Percentiles rank a stretch among this genome's conserved stretches.
Conservation (phyloP, 1,140 invertebrate species). For the Anthonomus grandis region DNA sequence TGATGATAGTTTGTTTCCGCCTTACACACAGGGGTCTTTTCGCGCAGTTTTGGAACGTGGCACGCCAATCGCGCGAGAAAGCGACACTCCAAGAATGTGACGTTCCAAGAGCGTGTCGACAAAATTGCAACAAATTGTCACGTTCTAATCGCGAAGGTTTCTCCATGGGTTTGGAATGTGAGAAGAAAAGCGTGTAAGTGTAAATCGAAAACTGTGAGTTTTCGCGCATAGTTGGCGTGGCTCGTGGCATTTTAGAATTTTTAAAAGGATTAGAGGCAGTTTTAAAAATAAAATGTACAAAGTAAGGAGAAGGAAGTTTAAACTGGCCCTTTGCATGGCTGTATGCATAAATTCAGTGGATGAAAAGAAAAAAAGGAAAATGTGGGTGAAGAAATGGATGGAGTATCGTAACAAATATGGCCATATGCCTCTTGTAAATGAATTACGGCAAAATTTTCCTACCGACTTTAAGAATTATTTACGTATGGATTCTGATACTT, state of each 20-base stretch:
- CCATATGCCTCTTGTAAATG: slow-evolving; percentile 5
- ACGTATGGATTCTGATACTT: not conserved
- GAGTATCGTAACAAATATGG: not conserved
- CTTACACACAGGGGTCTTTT: not conserved
- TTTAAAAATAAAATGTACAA: not conserved
- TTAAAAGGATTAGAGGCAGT: not conserved
- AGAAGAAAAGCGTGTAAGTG: not conserved
- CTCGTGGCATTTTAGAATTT: not conserved
- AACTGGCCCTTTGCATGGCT: slow-evolving; percentile 1
- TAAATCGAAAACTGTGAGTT: not conserved
- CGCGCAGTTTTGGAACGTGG: not conserved
- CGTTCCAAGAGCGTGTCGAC: not conserved
- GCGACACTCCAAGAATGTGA: too few species aligned
- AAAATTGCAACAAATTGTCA: not conserved
- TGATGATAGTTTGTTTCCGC: too few species aligned
- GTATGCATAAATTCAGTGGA: not conserved
- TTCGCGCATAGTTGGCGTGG: not conserved
- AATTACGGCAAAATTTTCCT: too few species aligned
- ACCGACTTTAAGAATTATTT: slow-evolving; percentile 18
- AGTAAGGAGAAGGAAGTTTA: not conserved
- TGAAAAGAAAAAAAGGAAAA: not conserved
- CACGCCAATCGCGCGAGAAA: not conserved
- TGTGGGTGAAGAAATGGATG: slow-evolving; percentile 1
- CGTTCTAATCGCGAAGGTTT: not conserved
- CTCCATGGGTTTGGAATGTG: not conserved